Base-by-base conservation (phyloP, 2,888 invertebrate species). In the Tillus elongatus region DNA sequence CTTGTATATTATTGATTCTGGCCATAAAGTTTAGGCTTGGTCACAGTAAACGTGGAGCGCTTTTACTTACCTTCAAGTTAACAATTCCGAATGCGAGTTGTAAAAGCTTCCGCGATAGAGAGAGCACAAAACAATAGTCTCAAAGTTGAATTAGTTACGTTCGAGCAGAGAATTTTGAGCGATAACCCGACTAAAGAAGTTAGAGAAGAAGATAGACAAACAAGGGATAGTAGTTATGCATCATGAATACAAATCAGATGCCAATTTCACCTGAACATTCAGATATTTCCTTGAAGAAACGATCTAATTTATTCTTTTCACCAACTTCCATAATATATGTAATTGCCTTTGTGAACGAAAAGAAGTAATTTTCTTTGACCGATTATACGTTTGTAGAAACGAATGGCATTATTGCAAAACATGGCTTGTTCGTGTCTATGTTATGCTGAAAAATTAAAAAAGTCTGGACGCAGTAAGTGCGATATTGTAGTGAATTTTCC, bases 111-210 rank as follows among this genome's bases (percentile, higher is more conserved):
- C 15, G 24, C 41, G 47, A 44, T 41, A 43, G 43, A 47, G 50
- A 44, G 45, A 47, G 50, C 50, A 46, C 49, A 53, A 60, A 63
- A 63, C 62, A 64, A 63, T 61, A 58, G 63, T 63, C 61, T 63
- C 58, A 58, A 64, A 66, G 58, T 66, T 65, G 66, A 66, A 66
- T 66, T 66, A 66, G 66, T 61, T 63, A 58, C 62, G 63, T 62
- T 64, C 64, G 64, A 63, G 61, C 53, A 52, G 57, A 61, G 66
- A 66, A 65, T 66, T 64, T 61, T 60, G 63, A 66, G 60, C 63
- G 63, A 64, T 62, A 63, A 61, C 60, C 63, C 52, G 50, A 55
- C 56, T 55, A 54, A 63, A 64, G 63, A 62, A 63, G 59, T 62
- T 61, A 52, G 39, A 16, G 28, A 35, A 40, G 37, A 40, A 40